phyloP scores from a whole-genome alignment of 2,113 vertebrate species.

The Ardeotis arabs region DNA sequence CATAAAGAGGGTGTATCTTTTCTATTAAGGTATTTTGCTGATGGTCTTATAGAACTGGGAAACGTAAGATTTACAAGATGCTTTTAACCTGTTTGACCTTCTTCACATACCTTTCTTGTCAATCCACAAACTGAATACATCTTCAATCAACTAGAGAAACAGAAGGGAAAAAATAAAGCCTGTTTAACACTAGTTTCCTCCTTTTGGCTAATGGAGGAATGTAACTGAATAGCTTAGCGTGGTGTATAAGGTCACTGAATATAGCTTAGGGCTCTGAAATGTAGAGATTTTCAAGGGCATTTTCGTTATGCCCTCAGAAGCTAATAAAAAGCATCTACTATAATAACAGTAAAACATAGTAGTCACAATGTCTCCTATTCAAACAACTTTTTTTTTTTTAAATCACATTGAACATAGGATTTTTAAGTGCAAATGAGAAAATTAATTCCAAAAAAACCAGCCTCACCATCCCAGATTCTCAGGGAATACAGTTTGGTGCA shows the following conservation, averaged over 20 bases:
- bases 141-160: neutral
- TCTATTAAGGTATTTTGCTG: neutral
- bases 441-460: neutral
- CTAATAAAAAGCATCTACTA: neutral
- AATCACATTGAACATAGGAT: neutral
- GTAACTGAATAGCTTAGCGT: neutral
- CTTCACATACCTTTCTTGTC: neutral
- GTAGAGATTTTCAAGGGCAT: neutral
- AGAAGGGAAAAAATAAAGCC: neutral
- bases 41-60: neutral
- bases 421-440: neutral
- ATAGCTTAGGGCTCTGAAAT: neutral
- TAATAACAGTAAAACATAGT: neutral
- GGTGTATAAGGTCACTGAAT: neutral
- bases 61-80: neutral
- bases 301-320: neutral
- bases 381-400: neutral
- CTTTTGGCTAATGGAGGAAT: neutral
- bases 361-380: neutral
- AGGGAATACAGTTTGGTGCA: neutral
- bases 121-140: neutral
- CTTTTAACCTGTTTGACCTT: neutral
- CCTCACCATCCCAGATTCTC: neutral
- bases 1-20: neutral
- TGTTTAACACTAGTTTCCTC: neutral